A percentile compares a stretch with the other conserved stretches of the same genome.
Evolutionary conservation across 2,888 invertebrate species (phyloP).

Genomic region (Sipha maydis): DNA sequence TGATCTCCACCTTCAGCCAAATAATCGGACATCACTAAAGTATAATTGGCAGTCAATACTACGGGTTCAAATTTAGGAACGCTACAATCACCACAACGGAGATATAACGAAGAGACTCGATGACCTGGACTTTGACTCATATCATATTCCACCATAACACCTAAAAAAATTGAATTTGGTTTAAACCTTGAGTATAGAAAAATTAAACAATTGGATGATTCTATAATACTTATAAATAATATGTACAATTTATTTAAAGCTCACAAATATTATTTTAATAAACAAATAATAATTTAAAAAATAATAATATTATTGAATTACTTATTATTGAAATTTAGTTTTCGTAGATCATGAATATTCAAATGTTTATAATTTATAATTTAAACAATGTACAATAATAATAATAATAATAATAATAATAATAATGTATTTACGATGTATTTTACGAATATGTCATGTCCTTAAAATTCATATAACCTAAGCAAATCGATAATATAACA

Average conservation of each 20-base stretch:
- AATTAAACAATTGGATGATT: not conserved
- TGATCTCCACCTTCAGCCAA: conserved; percentile 81
- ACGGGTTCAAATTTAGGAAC: conserved; percentile 73
- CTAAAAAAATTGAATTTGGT: conserved; percentile 64
- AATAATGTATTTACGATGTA: no score
- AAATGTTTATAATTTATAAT: no score
- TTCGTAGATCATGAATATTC: no score
- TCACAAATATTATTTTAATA: no score
- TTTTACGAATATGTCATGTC: no score
- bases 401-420: no score
- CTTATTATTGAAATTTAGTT: no score
- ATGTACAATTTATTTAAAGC: not conserved
- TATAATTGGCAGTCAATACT: conserved; percentile 72
- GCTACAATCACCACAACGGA: conserved; percentile 77
- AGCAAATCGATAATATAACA: not conserved
- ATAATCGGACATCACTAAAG: conserved; percentile 75
- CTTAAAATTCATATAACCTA: not conserved
- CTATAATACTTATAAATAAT: no score
- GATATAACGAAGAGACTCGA: conserved; percentile 74
- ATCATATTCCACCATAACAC: conserved; percentile 75
- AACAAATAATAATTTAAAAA: no score
- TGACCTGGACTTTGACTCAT: conserved; percentile 72
- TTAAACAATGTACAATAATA: no score
- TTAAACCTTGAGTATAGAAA: not conserved
- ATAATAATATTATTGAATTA: no score